Conservation (phyloP, 2,113 vertebrate species). For the Anthoscopus minutus region DNA sequence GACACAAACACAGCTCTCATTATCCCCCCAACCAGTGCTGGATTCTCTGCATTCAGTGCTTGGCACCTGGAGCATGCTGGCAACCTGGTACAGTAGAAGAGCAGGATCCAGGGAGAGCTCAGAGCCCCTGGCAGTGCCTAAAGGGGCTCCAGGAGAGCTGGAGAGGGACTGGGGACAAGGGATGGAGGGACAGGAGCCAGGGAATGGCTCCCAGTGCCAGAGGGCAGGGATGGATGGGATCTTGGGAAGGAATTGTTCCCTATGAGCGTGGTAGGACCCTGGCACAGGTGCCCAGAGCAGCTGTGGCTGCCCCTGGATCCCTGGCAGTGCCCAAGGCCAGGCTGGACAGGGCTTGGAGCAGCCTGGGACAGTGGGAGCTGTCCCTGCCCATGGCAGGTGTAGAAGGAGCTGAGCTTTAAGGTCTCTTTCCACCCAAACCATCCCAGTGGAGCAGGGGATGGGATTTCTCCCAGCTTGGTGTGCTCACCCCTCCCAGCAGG, state of each 20-base stretch:
- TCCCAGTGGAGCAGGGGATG: not conserved
- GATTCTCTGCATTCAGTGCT: not conserved
- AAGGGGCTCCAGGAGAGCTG: not conserved
- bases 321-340: not conserved
- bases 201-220: not conserved
- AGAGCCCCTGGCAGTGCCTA: rapidly evolving
- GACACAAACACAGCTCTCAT: not conserved
- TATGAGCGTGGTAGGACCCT: rapidly evolving
- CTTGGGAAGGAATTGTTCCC: not conserved
- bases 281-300: not conserved
- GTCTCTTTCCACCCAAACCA: not conserved
- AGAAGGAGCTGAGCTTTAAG: rapidly evolving
- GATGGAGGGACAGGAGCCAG: not conserved
- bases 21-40: not conserved
- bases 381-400: not conserved
- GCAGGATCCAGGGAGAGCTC: not conserved
- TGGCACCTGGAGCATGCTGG: not conserved
- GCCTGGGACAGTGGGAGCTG: not conserved
- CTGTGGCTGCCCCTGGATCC: not conserved
- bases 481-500: not conserved
- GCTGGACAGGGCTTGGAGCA: not conserved
- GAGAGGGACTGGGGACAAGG: not conserved
- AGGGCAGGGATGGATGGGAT: rapidly evolving
- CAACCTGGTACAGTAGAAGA: not conserved
- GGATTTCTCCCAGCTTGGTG: not conserved